These are phyloP conservation scores for Chrysolina haemoptera DNA, from an alignment of 2,888 invertebrate species.

Conservation along the genomic window DNA sequence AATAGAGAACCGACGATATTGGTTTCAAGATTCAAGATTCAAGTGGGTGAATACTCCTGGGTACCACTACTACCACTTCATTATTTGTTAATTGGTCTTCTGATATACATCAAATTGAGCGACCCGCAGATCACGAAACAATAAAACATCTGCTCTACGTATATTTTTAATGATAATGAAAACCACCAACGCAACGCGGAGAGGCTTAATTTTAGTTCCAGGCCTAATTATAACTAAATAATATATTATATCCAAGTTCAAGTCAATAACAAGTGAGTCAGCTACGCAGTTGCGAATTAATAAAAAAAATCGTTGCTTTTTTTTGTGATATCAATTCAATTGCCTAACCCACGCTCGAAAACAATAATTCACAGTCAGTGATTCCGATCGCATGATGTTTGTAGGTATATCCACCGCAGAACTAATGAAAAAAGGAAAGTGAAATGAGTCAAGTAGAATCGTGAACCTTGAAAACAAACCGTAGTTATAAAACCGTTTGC, in stretches of 20 bases:
- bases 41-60: not conserved
- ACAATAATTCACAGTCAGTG: conserved; percentile 7
- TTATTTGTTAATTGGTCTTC: not conserved
- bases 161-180: conserved; percentile 3
- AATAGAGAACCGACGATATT: too few relatives aligned
- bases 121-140: conserved; percentile 6
- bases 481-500: not conserved
- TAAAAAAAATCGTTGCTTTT: conserved; percentile 1
- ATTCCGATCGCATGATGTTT: conserved; percentile 15
- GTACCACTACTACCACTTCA: not conserved
- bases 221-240: not conserved
- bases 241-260: not conserved
- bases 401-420: not conserved
- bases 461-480: conserved; percentile 2
- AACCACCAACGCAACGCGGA: conserved; percentile 3
- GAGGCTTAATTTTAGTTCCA: not conserved
- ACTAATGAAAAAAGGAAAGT: conserved; percentile 17
- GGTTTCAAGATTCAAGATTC: too few relatives aligned
- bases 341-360: conserved; percentile 10
- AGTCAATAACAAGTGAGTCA: not conserved
- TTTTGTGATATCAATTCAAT: conserved; percentile 6
- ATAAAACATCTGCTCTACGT: not conserved
- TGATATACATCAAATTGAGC: not conserved
- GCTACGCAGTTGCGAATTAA: not conserved
- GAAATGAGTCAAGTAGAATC: conserved; percentile 4